These are phyloP conservation scores for Stenodera caucasica DNA, from an alignment of 2,888 invertebrate genomes.

Conservation along the genomic window DNA sequence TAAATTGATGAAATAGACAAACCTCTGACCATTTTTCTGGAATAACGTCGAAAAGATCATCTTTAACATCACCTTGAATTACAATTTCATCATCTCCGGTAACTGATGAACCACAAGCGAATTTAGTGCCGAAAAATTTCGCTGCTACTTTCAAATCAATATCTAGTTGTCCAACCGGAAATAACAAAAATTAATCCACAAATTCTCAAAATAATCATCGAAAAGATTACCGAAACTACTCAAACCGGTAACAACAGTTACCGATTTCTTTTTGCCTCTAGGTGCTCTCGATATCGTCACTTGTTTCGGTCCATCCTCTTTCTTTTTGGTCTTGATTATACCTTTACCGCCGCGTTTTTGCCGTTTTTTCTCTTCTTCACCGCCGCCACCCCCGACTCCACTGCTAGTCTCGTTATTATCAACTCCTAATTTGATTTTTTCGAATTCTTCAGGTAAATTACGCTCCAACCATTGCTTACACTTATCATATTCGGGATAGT, in stretches of 20 bases:
- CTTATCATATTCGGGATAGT: slow-evolving; percentile 95
- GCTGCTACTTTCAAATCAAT: slow-evolving; percentile 98
- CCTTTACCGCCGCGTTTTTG: slow-evolving; percentile 98
- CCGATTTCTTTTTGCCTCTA: slow-evolving; percentile 97
- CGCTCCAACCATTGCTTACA: slow-evolving; percentile 97
- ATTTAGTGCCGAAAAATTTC: slow-evolving; percentile 96
- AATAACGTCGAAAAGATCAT: slow-evolving; percentile 96
- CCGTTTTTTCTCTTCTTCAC: slow-evolving; percentile 91
- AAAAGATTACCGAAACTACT: slow-evolving; percentile 80
- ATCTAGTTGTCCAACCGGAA: slow-evolving; percentile 69
- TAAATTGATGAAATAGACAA: slow-evolving; percentile 28
- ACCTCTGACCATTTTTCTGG: slow-evolving; percentile 98
- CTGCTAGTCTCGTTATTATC: slow-evolving; percentile 65
- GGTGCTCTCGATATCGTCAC: slow-evolving; percentile 87
- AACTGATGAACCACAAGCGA: slow-evolving; percentile 99
- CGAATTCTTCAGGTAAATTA: slow-evolving; percentile 91
- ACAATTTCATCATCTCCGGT: slow-evolving; percentile 99
- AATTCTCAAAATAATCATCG: not conserved
- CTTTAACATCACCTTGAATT: slow-evolving; percentile 98
- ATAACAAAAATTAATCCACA: slow-evolving; percentile 1
- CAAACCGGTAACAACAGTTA: slow-evolving; percentile 95
- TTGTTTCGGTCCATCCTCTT: slow-evolving; percentile 84
- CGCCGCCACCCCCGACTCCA: slow-evolving; percentile 53
- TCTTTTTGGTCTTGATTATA: slow-evolving; percentile 92
- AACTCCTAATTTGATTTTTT: slow-evolving; percentile 77